Evolutionary conservation across 2,888 invertebrate genomes (phyloP).

Genomic region (Axea sp.): DNA sequence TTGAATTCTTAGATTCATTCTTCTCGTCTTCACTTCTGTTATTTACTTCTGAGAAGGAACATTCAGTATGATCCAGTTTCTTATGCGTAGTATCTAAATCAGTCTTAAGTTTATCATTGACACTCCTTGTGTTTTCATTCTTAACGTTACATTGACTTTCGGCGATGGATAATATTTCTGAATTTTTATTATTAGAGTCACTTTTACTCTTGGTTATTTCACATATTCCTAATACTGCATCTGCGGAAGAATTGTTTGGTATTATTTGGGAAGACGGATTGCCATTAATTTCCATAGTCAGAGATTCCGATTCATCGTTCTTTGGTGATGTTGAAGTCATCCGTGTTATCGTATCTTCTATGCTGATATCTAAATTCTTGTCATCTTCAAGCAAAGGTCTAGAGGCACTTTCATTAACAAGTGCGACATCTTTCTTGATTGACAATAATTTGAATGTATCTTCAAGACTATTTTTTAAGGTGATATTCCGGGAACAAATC

Average conservation of each 20-base stretch:
- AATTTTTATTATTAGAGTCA: slow-evolving; percentile 30
- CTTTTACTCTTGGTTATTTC: slow-evolving; percentile 29
- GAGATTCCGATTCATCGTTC: not conserved
- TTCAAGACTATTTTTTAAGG: slow-evolving; percentile 7
- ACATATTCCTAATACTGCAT: slow-evolving; percentile 43
- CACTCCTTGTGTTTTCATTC: slow-evolving; percentile 11
- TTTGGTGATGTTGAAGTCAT: not conserved
- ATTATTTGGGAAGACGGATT: slow-evolving; percentile 20
- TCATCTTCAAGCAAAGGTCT: slow-evolving; percentile 46
- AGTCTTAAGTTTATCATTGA: slow-evolving; percentile 41
- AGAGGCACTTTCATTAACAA: not conserved
- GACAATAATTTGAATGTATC: slow-evolving; percentile 17
- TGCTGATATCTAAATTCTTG: slow-evolving; percentile 27
- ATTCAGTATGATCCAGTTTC: slow-evolving; percentile 5
- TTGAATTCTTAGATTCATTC: not conserved
- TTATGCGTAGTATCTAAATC: slow-evolving; percentile 37
- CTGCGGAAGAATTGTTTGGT: slow-evolving; percentile 16
- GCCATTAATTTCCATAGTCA: slow-evolving; percentile 20
- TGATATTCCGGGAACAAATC: not conserved
- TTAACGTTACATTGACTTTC: slow-evolving; percentile 50
- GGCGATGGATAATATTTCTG: slow-evolving; percentile 18
- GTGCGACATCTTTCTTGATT: not conserved
- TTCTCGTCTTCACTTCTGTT: not conserved
- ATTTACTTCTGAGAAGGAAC: slow-evolving; percentile 63
- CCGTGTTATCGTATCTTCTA: slow-evolving; percentile 26